Base-by-base conservation (phyloP, 2,113 vertebrate species). In the Paradisaea rubra region DNA sequence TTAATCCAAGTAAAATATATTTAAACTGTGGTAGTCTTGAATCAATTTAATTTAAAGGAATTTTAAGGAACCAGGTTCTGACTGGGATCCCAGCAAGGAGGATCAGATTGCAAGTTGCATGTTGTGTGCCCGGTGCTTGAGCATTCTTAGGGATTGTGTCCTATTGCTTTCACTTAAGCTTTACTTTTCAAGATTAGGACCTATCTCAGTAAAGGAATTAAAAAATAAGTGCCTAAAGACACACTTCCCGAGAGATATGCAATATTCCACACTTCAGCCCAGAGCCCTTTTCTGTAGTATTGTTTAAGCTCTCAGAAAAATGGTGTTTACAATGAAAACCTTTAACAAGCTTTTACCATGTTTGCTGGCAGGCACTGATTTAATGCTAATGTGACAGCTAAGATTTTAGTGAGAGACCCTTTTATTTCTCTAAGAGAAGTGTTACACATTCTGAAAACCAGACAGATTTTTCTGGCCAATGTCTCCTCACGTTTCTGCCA, bases 341-440 rank as follows among this genome's bases (percentile, higher is more conserved):
- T 92, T 52, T 70, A 87, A 81, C 63, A 81, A 35, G 42, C 25
- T 74, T 88, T 88, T 89, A 52, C 52, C 37, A 16, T 33, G 37
- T 35, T 68, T 86, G 64, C 69, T 47, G 82, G 71, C 14, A 72
- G 93, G 74, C 71, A 91, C 54, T 81, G 68, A 64, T 88, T 89
- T 74, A 71, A 91, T 82, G 93, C 81, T 74, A 91, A 66, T 47
- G 31, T 94, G 91, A 91, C 88, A 96, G 81, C 64, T 71, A 70
- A 22, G 30, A 63, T 89, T 97, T 92, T 70, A 91, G 96, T 64
- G 83, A 85, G 56, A 95, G 45, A 92, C 57, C 61, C 63, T 96
- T 95, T 73, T 95, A 93, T 94, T 96, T 97, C 74, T 68, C 81
- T 88, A 50, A 76, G 71, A 90, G 61, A 94, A 81, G 41, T 93